Conservation (phyloP, 35 echinoderm and acorn worm species). For the Ptychodera flava region DNA sequence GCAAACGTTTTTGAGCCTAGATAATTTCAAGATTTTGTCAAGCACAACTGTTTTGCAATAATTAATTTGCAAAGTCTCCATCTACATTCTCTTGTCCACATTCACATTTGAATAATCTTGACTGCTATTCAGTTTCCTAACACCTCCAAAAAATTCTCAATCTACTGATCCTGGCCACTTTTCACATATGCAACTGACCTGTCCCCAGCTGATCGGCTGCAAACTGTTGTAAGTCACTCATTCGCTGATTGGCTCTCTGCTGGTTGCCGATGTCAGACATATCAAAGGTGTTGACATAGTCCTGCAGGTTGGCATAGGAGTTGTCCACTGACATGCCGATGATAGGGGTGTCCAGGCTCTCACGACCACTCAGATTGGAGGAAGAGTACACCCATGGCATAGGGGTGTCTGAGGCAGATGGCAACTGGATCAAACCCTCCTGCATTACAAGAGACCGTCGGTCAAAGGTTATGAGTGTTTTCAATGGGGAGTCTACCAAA, state of each 20-base stretch:
- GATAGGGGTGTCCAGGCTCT: constrained; percentile 9
- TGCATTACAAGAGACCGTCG: too few relatives aligned
- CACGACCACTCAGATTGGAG: constrained; percentile 71
- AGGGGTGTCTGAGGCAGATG: constrained; percentile 77
- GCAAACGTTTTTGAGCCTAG: too few relatives aligned
- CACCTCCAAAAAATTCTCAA: too few relatives aligned
- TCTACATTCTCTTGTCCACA: too few relatives aligned
- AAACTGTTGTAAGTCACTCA: not conserved
- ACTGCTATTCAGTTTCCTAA: too few relatives aligned
- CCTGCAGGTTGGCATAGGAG: not conserved
- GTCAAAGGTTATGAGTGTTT: too few relatives aligned
- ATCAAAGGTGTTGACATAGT: not conserved
- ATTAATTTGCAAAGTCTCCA: too few relatives aligned
- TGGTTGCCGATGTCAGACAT: not conserved
- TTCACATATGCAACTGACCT: not conserved
- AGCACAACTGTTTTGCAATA: too few relatives aligned
- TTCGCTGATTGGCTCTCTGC: not conserved
- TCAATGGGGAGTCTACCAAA: too few relatives aligned
- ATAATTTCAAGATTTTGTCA: too few relatives aligned
- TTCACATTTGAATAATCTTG: too few relatives aligned
- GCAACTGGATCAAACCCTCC: constrained; percentile 80
- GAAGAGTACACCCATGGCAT: constrained; percentile 98
- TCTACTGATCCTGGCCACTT: too few relatives aligned
- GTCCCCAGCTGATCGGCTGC: not conserved
- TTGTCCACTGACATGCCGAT: not conserved